Evolutionary conservation across 2,797 vertebrate genomes (phyloP).

Genomic region (Botia kubotai): DNA sequence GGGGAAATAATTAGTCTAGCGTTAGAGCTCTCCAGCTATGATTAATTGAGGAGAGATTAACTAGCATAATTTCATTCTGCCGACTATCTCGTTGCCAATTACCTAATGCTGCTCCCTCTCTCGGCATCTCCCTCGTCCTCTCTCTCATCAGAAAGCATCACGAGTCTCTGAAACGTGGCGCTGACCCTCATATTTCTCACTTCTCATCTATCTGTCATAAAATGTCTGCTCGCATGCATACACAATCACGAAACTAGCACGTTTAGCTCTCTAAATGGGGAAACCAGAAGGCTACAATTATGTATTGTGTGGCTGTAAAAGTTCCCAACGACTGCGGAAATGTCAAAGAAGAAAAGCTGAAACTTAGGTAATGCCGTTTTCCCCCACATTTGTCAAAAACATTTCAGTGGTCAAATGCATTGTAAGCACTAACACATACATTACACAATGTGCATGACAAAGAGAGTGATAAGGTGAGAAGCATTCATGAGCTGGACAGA

Average conservation of each 20-base stretch:
- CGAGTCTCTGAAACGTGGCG: conserved; percentile 29
- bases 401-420: conserved; percentile 38
- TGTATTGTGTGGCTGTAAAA: conserved; percentile 20
- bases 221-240: conserved; percentile 35
- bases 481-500: conserved; percentile 54
- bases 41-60: conserved; percentile 83
- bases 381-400: conserved; percentile 46
- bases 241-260: conserved; percentile 27
- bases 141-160: conserved; percentile 35
- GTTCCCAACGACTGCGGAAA: conserved; percentile 1
- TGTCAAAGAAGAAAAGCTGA: conserved; percentile 29
- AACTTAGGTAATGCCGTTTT: conserved; percentile 25
- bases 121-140: conserved; percentile 34
- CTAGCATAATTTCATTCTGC: conserved; percentile 81
- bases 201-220: conserved; percentile 34
- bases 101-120: conserved; percentile 69
- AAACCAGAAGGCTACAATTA: conserved; percentile 33
- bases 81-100: conserved; percentile 79
- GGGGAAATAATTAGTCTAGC: conserved; percentile 74
- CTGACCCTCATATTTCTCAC: conserved; percentile 39
- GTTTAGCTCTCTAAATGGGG: conserved; percentile 18
- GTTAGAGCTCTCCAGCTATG: conserved; percentile 73
- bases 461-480: conserved; percentile 43
- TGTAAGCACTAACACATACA: conserved; percentile 49
- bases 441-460: conserved; percentile 55